Percentiles rank a stretch among this genome's conserved stretches.
Evolutionary conservation across 2,113 vertebrate species (phyloP).

Genomic region (Cynoglossus semilaevis): DNA sequence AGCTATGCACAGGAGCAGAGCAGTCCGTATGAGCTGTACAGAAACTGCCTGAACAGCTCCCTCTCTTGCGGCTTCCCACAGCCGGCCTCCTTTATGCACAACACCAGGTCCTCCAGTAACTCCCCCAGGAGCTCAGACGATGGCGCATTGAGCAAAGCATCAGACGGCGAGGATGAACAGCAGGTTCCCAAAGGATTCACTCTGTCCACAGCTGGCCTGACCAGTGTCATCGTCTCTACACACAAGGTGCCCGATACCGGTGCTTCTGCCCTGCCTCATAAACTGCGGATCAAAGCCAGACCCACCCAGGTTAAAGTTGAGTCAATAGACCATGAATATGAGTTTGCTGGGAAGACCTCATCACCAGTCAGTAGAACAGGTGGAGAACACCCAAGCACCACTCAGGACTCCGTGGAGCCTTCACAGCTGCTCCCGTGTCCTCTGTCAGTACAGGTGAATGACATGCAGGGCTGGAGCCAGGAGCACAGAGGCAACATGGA

Average conservation of each 20-base stretch:
- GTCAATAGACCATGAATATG: constrained; percentile 85
- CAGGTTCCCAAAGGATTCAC: constrained; percentile 90
- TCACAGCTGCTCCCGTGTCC: constrained; percentile 80
- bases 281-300: constrained; percentile 92
- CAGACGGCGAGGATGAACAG: constrained; percentile 94
- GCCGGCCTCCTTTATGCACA: constrained; percentile 83
- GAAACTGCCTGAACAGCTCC: constrained; percentile 76
- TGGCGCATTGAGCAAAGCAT: constrained; percentile 84
- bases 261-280: constrained; percentile 91
- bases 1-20: constrained; percentile 76
- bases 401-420: constrained; percentile 70
- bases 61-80: constrained; percentile 78
- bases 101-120: constrained; percentile 85
- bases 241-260: constrained; percentile 87
- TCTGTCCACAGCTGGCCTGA: constrained; percentile 79
- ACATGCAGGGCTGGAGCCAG: constrained; percentile 89
- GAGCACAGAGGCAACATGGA: constrained; percentile 83
- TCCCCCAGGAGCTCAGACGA: constrained; percentile 92
- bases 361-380: constrained; percentile 77
- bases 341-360: constrained; percentile 79
- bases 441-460: constrained; percentile 86
- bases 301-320: constrained; percentile 92
- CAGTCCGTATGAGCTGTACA: constrained; percentile 81
- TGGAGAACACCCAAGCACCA: constrained; percentile 73
- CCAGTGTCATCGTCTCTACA: constrained; percentile 78